Base-by-base conservation (phyloP, 2,888 invertebrate genomes). In the Drosophila histrio region DNA sequence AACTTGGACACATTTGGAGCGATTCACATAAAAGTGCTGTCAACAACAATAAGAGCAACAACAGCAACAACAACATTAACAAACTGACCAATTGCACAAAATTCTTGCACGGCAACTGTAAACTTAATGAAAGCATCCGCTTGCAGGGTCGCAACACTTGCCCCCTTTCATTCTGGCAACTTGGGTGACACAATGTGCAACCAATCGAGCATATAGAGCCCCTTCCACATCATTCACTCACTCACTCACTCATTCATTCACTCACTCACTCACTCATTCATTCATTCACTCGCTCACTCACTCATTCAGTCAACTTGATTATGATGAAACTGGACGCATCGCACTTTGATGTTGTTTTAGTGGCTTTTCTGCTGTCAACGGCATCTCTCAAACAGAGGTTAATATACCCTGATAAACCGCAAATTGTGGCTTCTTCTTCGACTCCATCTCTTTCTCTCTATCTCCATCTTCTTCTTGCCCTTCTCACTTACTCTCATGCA, bases 121-220 rank as follows among this genome's bases (percentile, higher is more conserved):
- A 67, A 60, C 56, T 81, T 72, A 81, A 75, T 80, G 81, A 78
- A 80, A 66, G 72, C 81, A 81, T 81, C 85, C 81, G 81, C 78
- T 38, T 38, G 56, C 44, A 36, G 68, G 75, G 78, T 73, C 70
- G 65, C 58, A 22, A 21, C 47, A 54, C 19, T 39, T 28, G 47
- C 46, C 39, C 44, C 17, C 17, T 2, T 2, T 21, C 19, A 24
- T 24, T 7, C 11, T 44, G 15, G 19, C 38, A n/a, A 32, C 60
- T 61, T 61, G 62, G 56, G 54, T 61, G 61, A 68, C 68, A 72
- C 72, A 68, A 58, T 44, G 60, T 74, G 73, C 75, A 70, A 38
- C 41, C 69, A 72, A 68, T 73, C 74, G 74, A 61, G 74, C 66
- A 54, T 22, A 56, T 32, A 47, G 5, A n/a, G 15, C 22, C 41